Evolutionary conservation across 2,888 invertebrate species (phyloP), one percentile per base, ranked within the genome.

Genomic region (Tricholauxania praeusta): DNA sequence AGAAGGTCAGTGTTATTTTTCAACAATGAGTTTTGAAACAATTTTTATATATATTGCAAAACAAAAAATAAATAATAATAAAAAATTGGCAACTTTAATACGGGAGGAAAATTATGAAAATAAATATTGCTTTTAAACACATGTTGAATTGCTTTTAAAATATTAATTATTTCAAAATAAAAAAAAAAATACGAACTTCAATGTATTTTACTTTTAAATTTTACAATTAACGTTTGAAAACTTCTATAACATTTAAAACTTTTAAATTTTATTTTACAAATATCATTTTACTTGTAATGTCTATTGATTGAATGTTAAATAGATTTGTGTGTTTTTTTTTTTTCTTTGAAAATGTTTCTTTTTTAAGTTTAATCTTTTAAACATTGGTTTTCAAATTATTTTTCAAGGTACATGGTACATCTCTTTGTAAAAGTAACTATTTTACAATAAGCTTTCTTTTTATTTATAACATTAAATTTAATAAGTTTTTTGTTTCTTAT

Each of bases 171-270:
- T 28, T 28, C 28, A 39, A 39, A 39, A 39, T 8, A 39, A 39
- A 39, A 39, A 39, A 39, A 39, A 10, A 39, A 10, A 10, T 10
- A 39, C 10, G 10, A 39, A 10, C 39, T 39, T 10, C 39, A 39
- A 39, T 39, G 10, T 60, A 14, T 49, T 59, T 55, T 67, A 63
- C 39, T 48, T 28, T 51, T 59, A 60, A 59, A 49, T 69, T 39
- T 32, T 57, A 17, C 28, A 32, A 39, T 48, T 15, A 59, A 68
- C 57, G 48, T 14, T 57, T n/a, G 57, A 72, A 66, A 66, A 73
- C 65, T 71, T 76, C 77, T 78, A 82, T 81, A 81, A 81, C 80
- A 77, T 78, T 78, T 55, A 81, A 76, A 80, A 73, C 68, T 77
- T 62, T 76, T 68, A 78, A 76, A 76, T 78, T 68, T 32, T 57